phyloP scores from a whole-genome alignment of 1,140 invertebrate genomes.

The Venturia canescens region DNA sequence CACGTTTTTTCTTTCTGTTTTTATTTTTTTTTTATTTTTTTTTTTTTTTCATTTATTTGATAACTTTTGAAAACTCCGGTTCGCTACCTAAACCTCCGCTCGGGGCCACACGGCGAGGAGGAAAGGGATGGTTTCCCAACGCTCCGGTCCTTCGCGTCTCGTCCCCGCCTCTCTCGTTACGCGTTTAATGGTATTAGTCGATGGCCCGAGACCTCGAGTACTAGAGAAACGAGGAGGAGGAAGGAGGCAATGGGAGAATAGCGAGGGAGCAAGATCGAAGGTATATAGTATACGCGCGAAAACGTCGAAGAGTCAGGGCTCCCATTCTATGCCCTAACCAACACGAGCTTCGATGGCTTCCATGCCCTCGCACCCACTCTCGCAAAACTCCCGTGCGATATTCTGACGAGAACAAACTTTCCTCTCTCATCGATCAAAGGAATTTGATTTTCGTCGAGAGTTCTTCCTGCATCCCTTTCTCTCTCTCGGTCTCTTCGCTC shows the following conservation, averaged over 20 bases:
- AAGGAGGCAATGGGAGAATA: conserved; percentile 38
- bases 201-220: conserved; percentile 52
- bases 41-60: conserved; percentile 39
- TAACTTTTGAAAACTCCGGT: conserved; percentile 57
- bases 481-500: background rate
- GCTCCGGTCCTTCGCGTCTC: conserved; percentile 15
- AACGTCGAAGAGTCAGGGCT: conserved; percentile 42
- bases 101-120: background rate
- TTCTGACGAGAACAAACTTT: conserved; percentile 41
- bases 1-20: conserved; percentile 43
- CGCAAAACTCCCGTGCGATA: conserved; percentile 7
- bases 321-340: conserved; percentile 22
- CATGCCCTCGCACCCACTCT: background rate
- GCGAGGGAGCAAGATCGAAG: conserved; percentile 20
- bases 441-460: conserved; percentile 33
- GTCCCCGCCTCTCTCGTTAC: conserved; percentile 33
- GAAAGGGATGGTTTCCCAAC: background rate
- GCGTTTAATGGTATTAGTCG: conserved; percentile 49
- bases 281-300: conserved; percentile 12
- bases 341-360: conserved; percentile 24
- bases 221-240: conserved; percentile 51
- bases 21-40: conserved; percentile 40
- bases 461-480: background rate
- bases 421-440: conserved; percentile 44
- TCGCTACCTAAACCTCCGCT: conserved; percentile 20